These are phyloP conservation scores for Lepas anatifera DNA, from an alignment of 2,888 invertebrate genomes.

Conservation along the genomic window DNA sequence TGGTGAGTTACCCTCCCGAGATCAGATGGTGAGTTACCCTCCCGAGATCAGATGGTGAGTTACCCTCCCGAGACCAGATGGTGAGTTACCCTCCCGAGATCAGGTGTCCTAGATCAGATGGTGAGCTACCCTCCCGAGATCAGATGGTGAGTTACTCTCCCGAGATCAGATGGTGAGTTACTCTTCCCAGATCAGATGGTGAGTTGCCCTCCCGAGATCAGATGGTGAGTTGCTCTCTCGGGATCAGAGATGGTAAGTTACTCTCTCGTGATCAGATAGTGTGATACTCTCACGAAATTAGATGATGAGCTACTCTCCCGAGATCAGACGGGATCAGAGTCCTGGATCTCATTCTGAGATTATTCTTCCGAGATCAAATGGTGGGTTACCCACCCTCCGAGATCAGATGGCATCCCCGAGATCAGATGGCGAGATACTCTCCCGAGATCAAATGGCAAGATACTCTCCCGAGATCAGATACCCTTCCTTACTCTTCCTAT, in stretches of 20 bases:
- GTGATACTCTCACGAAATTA: conserved; percentile 54
- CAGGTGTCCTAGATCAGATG: conserved; percentile 45
- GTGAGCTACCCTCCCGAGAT: too few relatives aligned
- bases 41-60: conserved; percentile 51
- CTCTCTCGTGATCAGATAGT: too few relatives aligned
- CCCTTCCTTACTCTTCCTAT: too few relatives aligned
- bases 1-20: conserved; percentile 50
- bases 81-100: conserved; percentile 49
- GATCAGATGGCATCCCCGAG: conserved; percentile 50
- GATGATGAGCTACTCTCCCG: conserved; percentile 51
- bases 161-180: conserved; percentile 52
- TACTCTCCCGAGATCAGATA: too few relatives aligned
- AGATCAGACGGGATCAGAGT: background rate
- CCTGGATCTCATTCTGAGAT: conserved; percentile 50
- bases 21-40: too few relatives aligned
- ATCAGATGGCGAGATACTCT: conserved; percentile 51
- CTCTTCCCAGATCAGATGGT: conserved; percentile 51
- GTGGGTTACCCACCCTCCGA: too few relatives aligned
- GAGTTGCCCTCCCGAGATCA: conserved; percentile 48
- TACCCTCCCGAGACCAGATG: conserved; percentile 51
- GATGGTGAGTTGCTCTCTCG: conserved; percentile 50
- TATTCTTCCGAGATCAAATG: too few relatives aligned
- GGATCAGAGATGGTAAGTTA: too few relatives aligned
- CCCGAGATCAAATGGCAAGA: conserved; percentile 49
- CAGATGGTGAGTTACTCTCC: too few relatives aligned